Base-by-base conservation (phyloP, 2,888 invertebrate genomes). In the Drosophila suboccidentalis region DNA sequence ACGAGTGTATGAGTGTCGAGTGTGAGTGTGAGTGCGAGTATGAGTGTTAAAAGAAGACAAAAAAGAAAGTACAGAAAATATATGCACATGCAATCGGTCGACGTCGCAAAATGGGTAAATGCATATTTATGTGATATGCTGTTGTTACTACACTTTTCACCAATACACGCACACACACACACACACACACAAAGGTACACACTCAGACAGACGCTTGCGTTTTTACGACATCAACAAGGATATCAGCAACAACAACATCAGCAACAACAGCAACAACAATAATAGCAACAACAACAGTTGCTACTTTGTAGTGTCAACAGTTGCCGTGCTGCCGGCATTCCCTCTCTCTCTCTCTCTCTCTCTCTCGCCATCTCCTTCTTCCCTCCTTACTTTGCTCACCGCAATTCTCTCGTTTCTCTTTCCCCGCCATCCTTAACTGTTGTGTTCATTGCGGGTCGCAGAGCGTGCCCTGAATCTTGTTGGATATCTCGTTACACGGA, bases 241-340 rank as follows among this genome's bases (percentile, higher is more conserved):
- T 71, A 75, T 64, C 60, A 65, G 54, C 61, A 74, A 62, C 69
- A 75, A 50, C 49, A 66, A 66, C 22, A 75, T 47, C 51, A 64
- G 64, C 54, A 75, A 54, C 64, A 68, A 64, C 60, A 57, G 47
- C n/a, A n/a, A n/a, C n/a, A 22, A 22, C 60, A 62, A 50, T 59
- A 75, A 50, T 49, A 75, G 47, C 51, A 64, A 66, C 54, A 75
- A 54, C 64, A 68, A 64, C 60, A 57, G 47, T 70, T 75, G 66
- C 81, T 81, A 75, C 84, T 84, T 81, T 81, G 73, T 67, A 71
- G 79, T 83, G 79, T 84, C 87, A 81, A 87, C 84, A 87, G 81
- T 83, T 79, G 77, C 77, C 71, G 65, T 62, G 59, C 47, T 51
- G 51, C 53, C 39, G 63, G 51, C 38, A 10, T 10, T 15, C 39